A percentile compares a stretch with the other conserved stretches of the same genome.
These are phyloP conservation scores for Lineus longissimus DNA, from an alignment of 1,140 invertebrate genomes.

Conservation along the genomic window DNA sequence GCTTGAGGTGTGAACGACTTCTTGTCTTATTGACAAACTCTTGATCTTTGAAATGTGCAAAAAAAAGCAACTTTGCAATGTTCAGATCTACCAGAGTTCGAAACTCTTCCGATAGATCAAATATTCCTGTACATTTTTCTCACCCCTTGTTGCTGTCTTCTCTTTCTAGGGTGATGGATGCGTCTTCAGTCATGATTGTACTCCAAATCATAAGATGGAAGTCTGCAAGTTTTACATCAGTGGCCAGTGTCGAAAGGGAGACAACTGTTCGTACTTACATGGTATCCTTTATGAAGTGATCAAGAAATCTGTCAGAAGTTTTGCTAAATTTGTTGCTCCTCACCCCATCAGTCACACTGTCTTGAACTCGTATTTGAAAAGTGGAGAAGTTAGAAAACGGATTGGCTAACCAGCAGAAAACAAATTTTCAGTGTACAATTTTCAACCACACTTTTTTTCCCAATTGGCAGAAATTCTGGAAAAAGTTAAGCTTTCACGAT, in stretches of 20 bases:
- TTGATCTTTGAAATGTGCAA: too few relatives aligned
- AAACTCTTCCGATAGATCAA: neutral
- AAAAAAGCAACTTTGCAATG: too few relatives aligned
- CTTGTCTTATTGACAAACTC: too few relatives aligned
- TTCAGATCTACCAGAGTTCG: too few relatives aligned
- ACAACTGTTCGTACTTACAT: constrained; percentile 95
- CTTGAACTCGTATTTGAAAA: neutral
- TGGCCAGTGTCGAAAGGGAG: constrained; percentile 91
- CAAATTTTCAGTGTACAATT: neutral
- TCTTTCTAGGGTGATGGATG: constrained; percentile 67
- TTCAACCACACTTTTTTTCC: neutral
- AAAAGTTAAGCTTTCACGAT: too few relatives aligned
- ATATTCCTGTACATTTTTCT: neutral
- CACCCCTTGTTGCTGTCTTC: constrained; percentile 11
- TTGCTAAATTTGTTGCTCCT: too few relatives aligned
- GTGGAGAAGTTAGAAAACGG: neutral
- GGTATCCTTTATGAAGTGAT: constrained; percentile 52
- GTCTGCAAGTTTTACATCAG: constrained; percentile 95
- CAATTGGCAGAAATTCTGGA: neutral
- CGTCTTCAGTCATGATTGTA: constrained; percentile 79
- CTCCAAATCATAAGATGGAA: constrained; percentile 82
- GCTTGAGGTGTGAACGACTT: too few relatives aligned
- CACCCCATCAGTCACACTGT: neutral
- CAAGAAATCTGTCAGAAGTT: too few relatives aligned
- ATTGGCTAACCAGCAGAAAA: constrained; percentile 1